Evolutionary conservation across 2,888 invertebrate species (phyloP), one percentile per base, ranked within the genome.

Genomic region (Ennomos fuscantarius): DNA sequence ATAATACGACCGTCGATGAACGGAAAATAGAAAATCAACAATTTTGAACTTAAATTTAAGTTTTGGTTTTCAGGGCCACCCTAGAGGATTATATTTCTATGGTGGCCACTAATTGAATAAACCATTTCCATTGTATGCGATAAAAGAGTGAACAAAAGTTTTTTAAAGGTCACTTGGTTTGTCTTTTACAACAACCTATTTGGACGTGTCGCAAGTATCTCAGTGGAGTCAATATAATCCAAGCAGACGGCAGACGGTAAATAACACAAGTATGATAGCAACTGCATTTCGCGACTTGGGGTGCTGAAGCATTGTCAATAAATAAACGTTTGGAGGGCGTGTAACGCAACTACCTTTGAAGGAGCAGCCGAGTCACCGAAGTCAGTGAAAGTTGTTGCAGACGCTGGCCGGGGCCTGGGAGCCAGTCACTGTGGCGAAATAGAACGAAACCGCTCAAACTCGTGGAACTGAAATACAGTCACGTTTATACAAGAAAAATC

Each of bases 321-420:
- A 43, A 47, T 48, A 57, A 50, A 49, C 42, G 32, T 35, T 51
- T 42, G 43, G 57, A 58, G 44, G 53, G 36, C 52, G 32, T 39
- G 48, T 56, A 55, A 61, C 43, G 51, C 60, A 62, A 61, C 47
- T 56, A 51, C 49, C 50, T 63, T 52, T 58, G 34, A 52, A 62
- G 50, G 55, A 52, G 55, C 43, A 36, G 32, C 53, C 49, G 44
- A 32, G 53, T 56, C 63, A 60, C 34, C 51, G 57, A 50, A 36
- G 34, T 24, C 52, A 55, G 70, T 65, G 72, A 72, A 72, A 72
- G 69, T 66, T 60, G 65, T 48, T 52, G 51, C 65, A 51, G 63
- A 49, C 39, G 54, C 50, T 50, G 24, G 6, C 24, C 24, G 0
- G 54, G 51, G 33, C 24, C 24, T 6, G 54, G 51, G 33, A 56